Evolutionary conservation across 2,888 invertebrate species (phyloP), one percentile per base, ranked within the genome.

Genomic region (Diaprepes abbreviatus): DNA sequence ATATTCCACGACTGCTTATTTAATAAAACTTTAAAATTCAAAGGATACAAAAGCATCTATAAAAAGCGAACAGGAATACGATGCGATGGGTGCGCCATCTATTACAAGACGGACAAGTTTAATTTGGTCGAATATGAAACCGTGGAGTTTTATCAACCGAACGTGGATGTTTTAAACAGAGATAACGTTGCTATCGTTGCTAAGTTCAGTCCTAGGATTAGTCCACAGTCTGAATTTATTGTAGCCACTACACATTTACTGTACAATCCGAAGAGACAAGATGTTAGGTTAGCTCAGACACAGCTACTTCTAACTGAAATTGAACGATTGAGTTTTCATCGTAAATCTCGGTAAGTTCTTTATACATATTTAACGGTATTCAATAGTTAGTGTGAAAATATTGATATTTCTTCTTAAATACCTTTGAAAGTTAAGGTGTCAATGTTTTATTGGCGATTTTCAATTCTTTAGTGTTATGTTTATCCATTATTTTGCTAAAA

Each of bases 191-290:
- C 91, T 0, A 81, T 97, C 7, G 87, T 97, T 64, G 90, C 91
- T 2, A 93, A 93, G 81, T 87, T 98, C 66, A 83, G 85, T 12
- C 87, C 91, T 0, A 88, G 85, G 68, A 79, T 82, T 0, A 78
- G 85, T 59, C 86, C 86, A 0, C 75, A 84, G 1, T 84, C 85
- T 0, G 85, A 89, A 5, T 83, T 97, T 38, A 88, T 94, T 57
- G 89, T 98, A 0, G 94, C 95, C 2, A 98, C 96, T 9, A 98
- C 98, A 0, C 99, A 99, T 84, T 86, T 99, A 48, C 85, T 98
- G 7, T 99, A 93, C 83, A 98, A 98, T 86, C 96, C 95, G 0
- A 90, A 86, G 74, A 87, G 98, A 36, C 91, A 93, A 16, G 98
- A 98, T 82, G 90, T 98, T 0, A 90, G 97, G 75, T 85, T 98